Base-by-base conservation (phyloP, 2,888 invertebrate genomes). In the Hypsopygia costalis region DNA sequence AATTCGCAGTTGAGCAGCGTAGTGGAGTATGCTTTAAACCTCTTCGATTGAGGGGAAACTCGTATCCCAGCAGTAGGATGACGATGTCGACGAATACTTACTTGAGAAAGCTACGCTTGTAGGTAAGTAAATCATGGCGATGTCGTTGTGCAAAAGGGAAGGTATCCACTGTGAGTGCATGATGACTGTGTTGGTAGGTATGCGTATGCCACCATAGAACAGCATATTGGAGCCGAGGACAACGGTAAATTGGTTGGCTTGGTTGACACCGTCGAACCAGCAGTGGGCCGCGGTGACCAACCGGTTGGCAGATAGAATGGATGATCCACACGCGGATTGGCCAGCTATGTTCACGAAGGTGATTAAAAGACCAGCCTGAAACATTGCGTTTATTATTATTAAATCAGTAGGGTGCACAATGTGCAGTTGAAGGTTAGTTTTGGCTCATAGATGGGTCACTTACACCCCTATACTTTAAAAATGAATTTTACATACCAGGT, bases 201-300 rank as follows among this genome's bases (percentile, higher is more conserved):
- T 58, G 10, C 78, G 59, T 1, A 55, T 63, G 9, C 80, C 80
- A 0, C 77, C 80, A 1, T 27, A 47, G 62, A 68, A 75, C 11
- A 81, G 58, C 43, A 39, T 57, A 5, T 62, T 55, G 1, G 72
- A 66, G 35, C 77, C 78, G 1, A 79, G 61, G 8, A 79, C 72
- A 1, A 74, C 76, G 0, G 43, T 41, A 52, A 77, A 71, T 47
- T 54, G 56, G 40, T 45, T 51, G 3, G 66, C 79, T 22, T 72
- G 72, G 35, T 55, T 55, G 5, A 6, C 0, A 6, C 71, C 70
- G 22, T 78, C 75, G 38, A 48, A 55, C 78, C 79, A 79, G 57
- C 81, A 81, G 52, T 81, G 81, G 6, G 80, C 80, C 0, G 80
- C 79, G 0, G 81, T 81, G 8, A 76, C 58, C 10, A 73, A 47